Conservation (phyloP, 2,888 invertebrate species). For the Psococerastis gibbosa region DNA sequence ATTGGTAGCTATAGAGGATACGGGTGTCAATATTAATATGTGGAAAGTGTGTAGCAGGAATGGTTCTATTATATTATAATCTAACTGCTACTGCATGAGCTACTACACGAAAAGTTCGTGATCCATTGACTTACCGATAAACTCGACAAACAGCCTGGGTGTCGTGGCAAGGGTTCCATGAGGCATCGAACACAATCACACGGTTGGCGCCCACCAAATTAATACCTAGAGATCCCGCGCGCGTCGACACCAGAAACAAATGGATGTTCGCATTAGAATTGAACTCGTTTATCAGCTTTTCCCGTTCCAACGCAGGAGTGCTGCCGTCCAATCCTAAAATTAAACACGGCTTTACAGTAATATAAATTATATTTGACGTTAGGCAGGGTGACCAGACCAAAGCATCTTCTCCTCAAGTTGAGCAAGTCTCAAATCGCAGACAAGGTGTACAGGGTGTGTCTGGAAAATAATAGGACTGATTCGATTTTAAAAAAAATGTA, state of each 20-base stretch:
- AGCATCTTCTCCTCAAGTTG: no score
- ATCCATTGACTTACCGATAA: conserved; percentile 34
- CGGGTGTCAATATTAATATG: no score
- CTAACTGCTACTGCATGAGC: not conserved
- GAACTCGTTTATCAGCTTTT: conserved; percentile 90
- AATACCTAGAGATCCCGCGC: conserved; percentile 91
- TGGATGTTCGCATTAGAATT: conserved; percentile 73
- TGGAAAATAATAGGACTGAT: no score
- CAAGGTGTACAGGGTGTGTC: no score
- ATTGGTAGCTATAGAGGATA: no score
- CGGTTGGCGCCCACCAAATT: conserved; percentile 95
- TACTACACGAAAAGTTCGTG: conserved; percentile 3
- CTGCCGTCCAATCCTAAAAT: conserved; percentile 90
- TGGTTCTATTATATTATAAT: no score
- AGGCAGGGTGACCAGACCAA: no score
- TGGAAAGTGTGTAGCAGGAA: no score
- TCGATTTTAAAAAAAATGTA: no score
- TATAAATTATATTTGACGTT: no score
- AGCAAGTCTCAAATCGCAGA: no score
- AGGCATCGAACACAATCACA: conserved; percentile 93
- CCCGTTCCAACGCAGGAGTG: conserved; percentile 83
- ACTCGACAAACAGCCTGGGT: conserved; percentile 95
- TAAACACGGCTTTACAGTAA: no score
- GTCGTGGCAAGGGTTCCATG: conserved; percentile 99
- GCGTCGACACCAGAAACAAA: conserved; percentile 87